phyloP scores from a whole-genome alignment of 2,888 invertebrate genomes.

The Lathronympha strigana region DNA sequence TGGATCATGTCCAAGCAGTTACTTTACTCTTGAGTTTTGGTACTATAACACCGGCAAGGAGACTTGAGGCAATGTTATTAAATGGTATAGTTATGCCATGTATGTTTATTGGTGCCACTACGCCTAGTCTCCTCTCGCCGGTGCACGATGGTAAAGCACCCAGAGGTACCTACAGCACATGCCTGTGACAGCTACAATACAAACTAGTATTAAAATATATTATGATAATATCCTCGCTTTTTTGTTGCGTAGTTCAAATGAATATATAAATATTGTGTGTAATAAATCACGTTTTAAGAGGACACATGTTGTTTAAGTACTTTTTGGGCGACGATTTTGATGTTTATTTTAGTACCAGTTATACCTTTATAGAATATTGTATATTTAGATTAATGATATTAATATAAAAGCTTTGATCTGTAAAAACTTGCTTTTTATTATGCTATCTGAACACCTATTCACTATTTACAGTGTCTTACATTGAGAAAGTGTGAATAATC shows the following conservation, averaged over 20 bases:
- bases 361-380: conserved; percentile 67
- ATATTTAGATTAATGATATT: conserved; percentile 58
- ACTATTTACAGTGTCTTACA: no score
- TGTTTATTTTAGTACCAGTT: conserved; percentile 69
- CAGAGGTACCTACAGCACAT: not conserved
- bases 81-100: not conserved
- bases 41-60: not conserved
- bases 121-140: not conserved
- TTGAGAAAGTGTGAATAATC: no score
- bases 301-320: conserved; percentile 63
- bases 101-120: not conserved
- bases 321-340: conserved; percentile 60
- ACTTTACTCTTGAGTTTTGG: not conserved
- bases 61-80: not conserved
- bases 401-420: conserved; percentile 63
- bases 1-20: not conserved
- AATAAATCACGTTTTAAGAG: conserved; percentile 74
- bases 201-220: conserved; percentile 61
- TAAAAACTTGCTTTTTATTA: conserved; percentile 38
- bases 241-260: conserved; percentile 61
- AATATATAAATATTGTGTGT: conserved; percentile 66
- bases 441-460: not conserved
- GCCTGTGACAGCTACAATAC: conserved; percentile 44
- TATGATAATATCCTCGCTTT: conserved; percentile 60
- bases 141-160: not conserved